A percentile compares a stretch with the other conserved stretches of the same genome.
Conservation (phyloP, 2,797 vertebrate genomes). For the Oreortyx pictus region DNA sequence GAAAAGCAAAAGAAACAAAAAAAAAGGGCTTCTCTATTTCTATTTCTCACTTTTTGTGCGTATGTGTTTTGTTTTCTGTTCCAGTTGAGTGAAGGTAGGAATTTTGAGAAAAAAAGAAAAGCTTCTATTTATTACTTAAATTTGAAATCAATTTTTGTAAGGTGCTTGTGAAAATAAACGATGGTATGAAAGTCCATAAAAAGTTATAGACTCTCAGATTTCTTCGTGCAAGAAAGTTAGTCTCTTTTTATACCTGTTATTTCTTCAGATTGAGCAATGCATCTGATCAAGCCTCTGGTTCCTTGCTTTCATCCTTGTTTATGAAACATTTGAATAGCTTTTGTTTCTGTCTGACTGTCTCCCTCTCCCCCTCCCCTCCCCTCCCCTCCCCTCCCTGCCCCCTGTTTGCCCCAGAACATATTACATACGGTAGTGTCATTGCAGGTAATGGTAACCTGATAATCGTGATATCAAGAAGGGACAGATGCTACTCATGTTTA, state of each 20-base stretch:
- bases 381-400: background rate
- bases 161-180: background rate
- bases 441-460: conserved; percentile 44
- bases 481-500: conserved; percentile 59
- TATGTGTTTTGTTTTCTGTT: background rate
- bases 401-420: conserved; percentile 59
- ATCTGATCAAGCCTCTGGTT: background rate
- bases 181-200: conserved; percentile 5
- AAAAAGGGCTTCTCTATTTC: background rate
- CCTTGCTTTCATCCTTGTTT: conserved; percentile 37
- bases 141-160: background rate
- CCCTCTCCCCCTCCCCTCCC: too few species aligned
- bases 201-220: conserved; percentile 27
- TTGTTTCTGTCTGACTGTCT: background rate
- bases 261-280: conserved; percentile 13
- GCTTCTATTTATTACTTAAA: conserved; percentile 15
- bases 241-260: background rate
- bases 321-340: conserved; percentile 5
- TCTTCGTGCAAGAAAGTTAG: background rate
- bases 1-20: background rate
- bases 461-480: conserved; percentile 31
- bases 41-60: background rate
- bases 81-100: background rate
- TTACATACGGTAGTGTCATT: conserved; percentile 68
- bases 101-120: background rate